Evolutionary conservation across 1,140 invertebrate species (phyloP).

Genomic region (Drosophila virilis): DNA sequence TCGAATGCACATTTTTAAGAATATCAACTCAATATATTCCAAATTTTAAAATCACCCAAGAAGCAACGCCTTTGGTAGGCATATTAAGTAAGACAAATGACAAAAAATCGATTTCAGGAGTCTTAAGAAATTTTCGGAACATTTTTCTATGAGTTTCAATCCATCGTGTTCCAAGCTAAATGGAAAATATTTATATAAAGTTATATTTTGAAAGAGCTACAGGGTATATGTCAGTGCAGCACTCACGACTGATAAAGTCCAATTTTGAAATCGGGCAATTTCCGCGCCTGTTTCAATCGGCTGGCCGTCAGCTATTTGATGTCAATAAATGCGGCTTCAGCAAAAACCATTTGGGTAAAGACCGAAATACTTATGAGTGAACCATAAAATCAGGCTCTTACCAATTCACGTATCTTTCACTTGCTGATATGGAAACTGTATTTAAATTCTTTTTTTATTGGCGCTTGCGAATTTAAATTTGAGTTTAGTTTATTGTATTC

Average conservation of each 20-base stretch:
- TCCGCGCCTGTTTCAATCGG: constrained; percentile 1
- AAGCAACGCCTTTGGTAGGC: no score
- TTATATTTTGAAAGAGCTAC: background rate
- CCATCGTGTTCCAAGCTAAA: no score
- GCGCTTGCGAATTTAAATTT: constrained; percentile 19
- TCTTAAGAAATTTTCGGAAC: no score
- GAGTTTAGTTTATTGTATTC: constrained; percentile 15
- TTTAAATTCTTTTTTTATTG: background rate
- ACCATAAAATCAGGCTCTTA: background rate
- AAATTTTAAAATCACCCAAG: no score
- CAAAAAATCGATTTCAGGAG: no score
- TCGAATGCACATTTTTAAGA: no score
- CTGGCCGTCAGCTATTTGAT: background rate
- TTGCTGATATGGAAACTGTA: background rate
- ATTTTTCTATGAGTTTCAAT: no score
- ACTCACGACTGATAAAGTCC: background rate
- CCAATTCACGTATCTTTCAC: background rate
- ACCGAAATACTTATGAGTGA: background rate
- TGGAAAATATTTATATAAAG: no score
- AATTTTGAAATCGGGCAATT: background rate
- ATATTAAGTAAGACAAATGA: no score
- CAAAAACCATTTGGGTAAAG: background rate
- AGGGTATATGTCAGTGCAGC: background rate
- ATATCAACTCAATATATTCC: no score
- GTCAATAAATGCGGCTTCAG: background rate